Evolutionary conservation across 2,888 invertebrate genomes (phyloP).

Genomic region (Cataglyphis albicans): DNA sequence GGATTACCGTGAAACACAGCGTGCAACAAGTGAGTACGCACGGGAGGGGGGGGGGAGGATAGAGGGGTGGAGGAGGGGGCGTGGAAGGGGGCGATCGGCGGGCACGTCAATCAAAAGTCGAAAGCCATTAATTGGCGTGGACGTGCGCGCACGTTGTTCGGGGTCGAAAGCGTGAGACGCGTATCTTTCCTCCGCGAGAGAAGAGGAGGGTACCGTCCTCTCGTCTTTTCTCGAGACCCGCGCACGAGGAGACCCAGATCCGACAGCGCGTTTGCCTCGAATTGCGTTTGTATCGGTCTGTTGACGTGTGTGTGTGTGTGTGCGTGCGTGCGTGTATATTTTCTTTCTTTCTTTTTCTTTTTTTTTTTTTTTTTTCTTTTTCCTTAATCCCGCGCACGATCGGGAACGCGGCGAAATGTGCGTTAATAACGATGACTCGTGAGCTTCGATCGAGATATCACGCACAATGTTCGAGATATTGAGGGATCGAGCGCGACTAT

Average conservation of each 20-base stretch:
- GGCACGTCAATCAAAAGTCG: conserved; percentile 75
- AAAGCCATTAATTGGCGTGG: conserved; percentile 74
- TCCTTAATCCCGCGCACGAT: not conserved
- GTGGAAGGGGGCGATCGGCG: conserved; percentile 21
- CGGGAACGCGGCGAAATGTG: conserved; percentile 36
- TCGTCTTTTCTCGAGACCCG: conserved; percentile 36
- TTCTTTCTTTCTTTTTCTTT: conserved; percentile 16
- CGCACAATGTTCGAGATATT: conserved; percentile 24
- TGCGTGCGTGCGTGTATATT: not conserved
- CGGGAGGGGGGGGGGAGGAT: not conserved
- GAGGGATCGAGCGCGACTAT: not conserved
- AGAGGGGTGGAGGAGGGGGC: too few species aligned
- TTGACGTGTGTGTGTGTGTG: not conserved
- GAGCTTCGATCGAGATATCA: not conserved
- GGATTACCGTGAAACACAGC: conserved; percentile 68
- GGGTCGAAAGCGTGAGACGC: conserved; percentile 69
- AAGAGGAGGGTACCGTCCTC: conserved; percentile 22
- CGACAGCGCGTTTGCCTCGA: conserved; percentile 31
- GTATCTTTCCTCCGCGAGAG: conserved; percentile 35
- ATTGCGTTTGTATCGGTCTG: not conserved
- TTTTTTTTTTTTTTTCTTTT: too few species aligned
- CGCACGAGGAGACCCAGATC: conserved; percentile 43
- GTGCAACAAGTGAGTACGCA: conserved; percentile 64
- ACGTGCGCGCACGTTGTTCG: conserved; percentile 71
- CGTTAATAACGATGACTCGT: conserved; percentile 46